These are phyloP conservation scores for Micoletzkya japonica DNA, from an alignment of 2,888 invertebrate genomes.

Conservation along the genomic window DNA sequence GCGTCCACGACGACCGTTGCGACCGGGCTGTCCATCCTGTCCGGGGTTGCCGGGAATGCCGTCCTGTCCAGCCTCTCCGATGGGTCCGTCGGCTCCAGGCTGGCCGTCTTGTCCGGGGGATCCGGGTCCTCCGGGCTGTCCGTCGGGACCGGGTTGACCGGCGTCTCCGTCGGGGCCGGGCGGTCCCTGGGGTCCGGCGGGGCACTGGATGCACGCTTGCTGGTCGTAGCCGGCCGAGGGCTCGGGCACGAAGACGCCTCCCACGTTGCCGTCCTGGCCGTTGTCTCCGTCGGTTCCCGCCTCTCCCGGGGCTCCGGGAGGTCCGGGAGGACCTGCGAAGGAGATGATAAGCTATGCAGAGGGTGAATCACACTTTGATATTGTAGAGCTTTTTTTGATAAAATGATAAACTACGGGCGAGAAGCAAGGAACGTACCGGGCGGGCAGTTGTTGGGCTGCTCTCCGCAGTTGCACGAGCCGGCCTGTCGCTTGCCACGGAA, in stretches of 20 bases:
- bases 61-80: slow-evolving; percentile 22
- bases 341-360: neutral
- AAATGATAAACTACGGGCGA: neutral
- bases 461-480: slow-evolving; percentile 29
- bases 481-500: slow-evolving; percentile 29
- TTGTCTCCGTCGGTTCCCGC: slow-evolving; percentile 35
- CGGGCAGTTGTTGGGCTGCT: slow-evolving; percentile 30
- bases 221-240: slow-evolving; percentile 17
- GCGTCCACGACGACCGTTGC: slow-evolving; percentile 19
- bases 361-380: neutral
- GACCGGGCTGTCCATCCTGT: slow-evolving; percentile 5
- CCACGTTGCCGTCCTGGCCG: slow-evolving; percentile 26
- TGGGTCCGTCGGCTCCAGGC: slow-evolving; percentile 15
- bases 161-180: slow-evolving; percentile 27
- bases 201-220: slow-evolving; percentile 27
- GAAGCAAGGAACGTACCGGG: slow-evolving; percentile 5
- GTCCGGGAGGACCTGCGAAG: slow-evolving; percentile 31
- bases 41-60: slow-evolving; percentile 18
- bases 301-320: slow-evolving; percentile 32
- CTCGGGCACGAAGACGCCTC: slow-evolving; percentile 24
- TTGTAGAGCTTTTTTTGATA: neutral
- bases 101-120: slow-evolving; percentile 16
- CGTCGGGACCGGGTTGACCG: slow-evolving; percentile 26
- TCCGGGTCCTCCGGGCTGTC: slow-evolving; percentile 16
- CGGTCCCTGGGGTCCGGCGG: slow-evolving; percentile 30